Base-by-base conservation (phyloP, 2,888 invertebrate genomes). In the Chirona hameri region DNA sequence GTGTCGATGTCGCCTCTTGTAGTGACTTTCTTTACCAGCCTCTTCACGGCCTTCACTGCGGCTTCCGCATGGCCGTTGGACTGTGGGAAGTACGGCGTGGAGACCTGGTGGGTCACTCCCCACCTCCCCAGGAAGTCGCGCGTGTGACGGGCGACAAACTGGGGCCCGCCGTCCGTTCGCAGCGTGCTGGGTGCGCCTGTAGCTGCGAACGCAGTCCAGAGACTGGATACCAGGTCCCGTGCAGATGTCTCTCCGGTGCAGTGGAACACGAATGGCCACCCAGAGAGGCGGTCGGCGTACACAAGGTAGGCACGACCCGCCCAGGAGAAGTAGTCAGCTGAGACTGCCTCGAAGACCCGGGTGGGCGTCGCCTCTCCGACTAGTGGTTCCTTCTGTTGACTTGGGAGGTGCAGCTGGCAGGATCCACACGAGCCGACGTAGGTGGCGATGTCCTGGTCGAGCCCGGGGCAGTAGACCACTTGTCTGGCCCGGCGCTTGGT, bases 231-330 rank as follows among this genome's bases (percentile, higher is more conserved):
- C 15, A 72, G 72, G 31, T 14, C 57, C 12, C 57, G 10, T 4
- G 39, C 60, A 14, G 27, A 21, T 12, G 55, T 21, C 24, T 46
- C 57, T 2, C 65, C 31, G 39, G 9, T 0, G 31, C 15, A 31
- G 15, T 12, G 3, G 18, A 27, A 0, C 12, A 31, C 72, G 72
- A 31, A n/a, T 9, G 57, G 55, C 81, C 57, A 55, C 9, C 81
- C 57, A n/a, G 81, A 81, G 7, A 55, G 57, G 10, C 81, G 81
- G 24, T 81, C 81, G 46, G 46, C 81, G 12, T 27, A 55, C 39
- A 81, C 81, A 9, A 81, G n/a, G 10, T n/a, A 81, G 7, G 31
- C 31, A 7, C 24, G 9, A 7, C 57, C 81, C 5, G 60, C 60
- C 10, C n/a, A 14, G 60, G 18, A 24, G 18, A 81, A 81, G 39